Conservation (phyloP, 2,888 invertebrate species). For the Parnassius smintheus region DNA sequence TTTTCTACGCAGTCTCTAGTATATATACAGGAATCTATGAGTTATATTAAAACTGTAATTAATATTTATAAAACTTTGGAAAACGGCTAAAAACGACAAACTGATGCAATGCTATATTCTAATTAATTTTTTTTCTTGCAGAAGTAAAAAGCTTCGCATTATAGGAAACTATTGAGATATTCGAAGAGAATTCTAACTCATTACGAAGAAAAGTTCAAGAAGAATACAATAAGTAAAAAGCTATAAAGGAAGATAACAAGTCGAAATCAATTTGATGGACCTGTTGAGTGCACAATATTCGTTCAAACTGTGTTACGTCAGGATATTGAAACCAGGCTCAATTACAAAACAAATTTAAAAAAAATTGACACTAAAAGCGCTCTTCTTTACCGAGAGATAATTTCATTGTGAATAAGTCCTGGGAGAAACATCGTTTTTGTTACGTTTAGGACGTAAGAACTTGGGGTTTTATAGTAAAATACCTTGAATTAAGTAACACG, state of each 20-base stretch:
- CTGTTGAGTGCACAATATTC: conserved; percentile 24
- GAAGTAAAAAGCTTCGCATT: neutral
- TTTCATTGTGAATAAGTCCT: neutral
- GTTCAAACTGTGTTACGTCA: conserved; percentile 16
- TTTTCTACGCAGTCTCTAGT: too few species aligned
- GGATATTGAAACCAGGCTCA: conserved; percentile 21
- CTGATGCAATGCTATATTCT: neutral
- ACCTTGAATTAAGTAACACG: too few species aligned
- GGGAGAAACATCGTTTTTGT: neutral
- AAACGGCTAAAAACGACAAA: neutral
- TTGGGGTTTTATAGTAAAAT: too few species aligned
- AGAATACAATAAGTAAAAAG: conserved; percentile 4
- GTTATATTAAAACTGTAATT: neutral
- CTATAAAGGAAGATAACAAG: conserved; percentile 15
- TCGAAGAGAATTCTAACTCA: neutral
- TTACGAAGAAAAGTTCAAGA: neutral
- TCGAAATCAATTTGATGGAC: conserved; percentile 20
- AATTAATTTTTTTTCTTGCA: neutral
- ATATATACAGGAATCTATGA: too few species aligned
- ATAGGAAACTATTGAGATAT: neutral
- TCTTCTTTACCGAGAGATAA: conserved; percentile 6
- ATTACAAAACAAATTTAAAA: conserved; percentile 14
- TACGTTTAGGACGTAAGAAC: too few species aligned
- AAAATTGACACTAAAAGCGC: conserved; percentile 21
- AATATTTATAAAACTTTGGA: neutral